Evolutionary conservation across 2,797 vertebrate genomes (phyloP).

Genomic region (Sebastes cheni): DNA sequence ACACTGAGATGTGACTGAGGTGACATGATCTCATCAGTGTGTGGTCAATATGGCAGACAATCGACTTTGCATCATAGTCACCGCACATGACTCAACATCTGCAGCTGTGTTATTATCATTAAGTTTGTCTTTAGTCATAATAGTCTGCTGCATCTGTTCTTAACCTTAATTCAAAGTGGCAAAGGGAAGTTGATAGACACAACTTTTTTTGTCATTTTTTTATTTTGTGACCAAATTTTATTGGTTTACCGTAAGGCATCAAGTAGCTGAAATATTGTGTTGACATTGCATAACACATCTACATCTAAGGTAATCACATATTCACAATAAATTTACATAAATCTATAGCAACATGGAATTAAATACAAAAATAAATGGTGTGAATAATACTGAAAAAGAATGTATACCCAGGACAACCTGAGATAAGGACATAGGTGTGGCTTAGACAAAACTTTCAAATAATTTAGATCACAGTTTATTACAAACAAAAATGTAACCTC

Average conservation of each 20-base stretch:
- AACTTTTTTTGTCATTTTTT: background rate
- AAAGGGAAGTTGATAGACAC: background rate
- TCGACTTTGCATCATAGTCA: slow-evolving; percentile 31
- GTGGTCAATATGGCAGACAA: slow-evolving; percentile 34
- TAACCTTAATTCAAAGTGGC: background rate
- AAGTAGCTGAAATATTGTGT: fast-evolving
- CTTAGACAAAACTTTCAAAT: too few relatives aligned
- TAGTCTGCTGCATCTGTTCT: background rate
- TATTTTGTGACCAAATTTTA: fast-evolving
- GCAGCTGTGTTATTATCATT: slow-evolving; percentile 58
- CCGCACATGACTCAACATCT: slow-evolving; percentile 35
- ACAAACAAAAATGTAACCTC: too few relatives aligned
- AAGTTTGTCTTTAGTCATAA: slow-evolving; percentile 13
- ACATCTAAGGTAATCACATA: too few relatives aligned
- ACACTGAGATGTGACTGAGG: background rate
- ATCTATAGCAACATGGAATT: too few relatives aligned
- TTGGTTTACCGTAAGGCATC: fast-evolving
- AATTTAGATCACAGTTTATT: too few relatives aligned
- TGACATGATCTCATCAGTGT: slow-evolving; percentile 3
- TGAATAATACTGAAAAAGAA: fast-evolving
- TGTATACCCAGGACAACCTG: too few relatives aligned
- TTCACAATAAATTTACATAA: too few relatives aligned
- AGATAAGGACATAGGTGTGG: too few relatives aligned
- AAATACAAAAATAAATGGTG: too few relatives aligned
- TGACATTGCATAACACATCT: too few relatives aligned